Base-by-base conservation (phyloP, 2,797 vertebrate species). In the Myotis daubentonii region DNA sequence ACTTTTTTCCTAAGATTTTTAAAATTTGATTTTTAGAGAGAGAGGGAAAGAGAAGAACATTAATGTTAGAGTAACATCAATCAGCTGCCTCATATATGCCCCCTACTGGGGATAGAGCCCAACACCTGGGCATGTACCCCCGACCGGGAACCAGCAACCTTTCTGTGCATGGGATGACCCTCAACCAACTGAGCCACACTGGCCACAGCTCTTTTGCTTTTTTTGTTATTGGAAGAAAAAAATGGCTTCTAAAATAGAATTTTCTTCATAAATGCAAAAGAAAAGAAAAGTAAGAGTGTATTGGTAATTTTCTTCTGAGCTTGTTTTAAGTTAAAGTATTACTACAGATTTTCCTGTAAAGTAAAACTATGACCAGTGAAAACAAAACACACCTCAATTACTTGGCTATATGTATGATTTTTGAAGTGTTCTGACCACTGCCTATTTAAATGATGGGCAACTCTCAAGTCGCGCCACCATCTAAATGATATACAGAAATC, bases 281-380 rank as follows among this genome's bases (percentile, higher is more conserved):
- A 93, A 85, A 62, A 33, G 12, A 93, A 85, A 62, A 33, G 17
- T 22, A 79, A n/a, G 25, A 92, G 5, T 1, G 8, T 78, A 25
- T 89, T 87, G 30, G 7, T 20, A 60, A 28, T 93, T 92, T 94
- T 97, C 36, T 87, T 44, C 57, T 89, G 20, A 70, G 65, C 20
- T n/a, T 8, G 47, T 84, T 83, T 87, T 38, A n/a, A 53, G 7
- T 81, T 93, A 95, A 81, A 93, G 19, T 94, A 76, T 75, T 78
- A 49, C 30, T 60, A 62, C 16, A 89, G 33, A 66, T 38, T 55
- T 72, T 28, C 25, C 60, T 36, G 11, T 76, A 57, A 76, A 95
- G 51, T 44, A 71, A 70, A 93, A 78, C 49, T 57, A 3, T 89
- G 53, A 41, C 78, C 87, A 44, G 68, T 72, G 62, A 83, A 71